These are phyloP conservation scores for Catharus minimus DNA, from an alignment of 2,113 vertebrate species.

Conservation along the genomic window DNA sequence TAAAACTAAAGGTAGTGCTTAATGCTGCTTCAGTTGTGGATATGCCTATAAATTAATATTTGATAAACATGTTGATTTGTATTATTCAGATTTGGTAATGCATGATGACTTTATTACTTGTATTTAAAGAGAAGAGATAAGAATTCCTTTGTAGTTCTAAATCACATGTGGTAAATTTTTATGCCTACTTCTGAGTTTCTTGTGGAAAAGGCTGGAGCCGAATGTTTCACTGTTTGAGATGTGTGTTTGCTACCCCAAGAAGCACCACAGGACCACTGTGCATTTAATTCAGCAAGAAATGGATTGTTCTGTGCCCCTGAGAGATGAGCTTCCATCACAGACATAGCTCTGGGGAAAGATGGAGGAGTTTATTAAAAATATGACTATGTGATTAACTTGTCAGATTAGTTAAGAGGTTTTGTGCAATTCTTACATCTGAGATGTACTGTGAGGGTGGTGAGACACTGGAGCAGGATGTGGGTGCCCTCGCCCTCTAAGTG, in stretches of 20 bases:
- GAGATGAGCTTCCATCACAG: neutral
- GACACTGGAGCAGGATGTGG: neutral
- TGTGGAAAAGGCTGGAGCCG: neutral
- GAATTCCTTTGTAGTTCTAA: neutral
- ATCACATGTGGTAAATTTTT: neutral
- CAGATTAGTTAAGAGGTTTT: neutral
- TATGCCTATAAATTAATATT: neutral
- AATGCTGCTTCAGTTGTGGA: neutral
- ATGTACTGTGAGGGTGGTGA: neutral
- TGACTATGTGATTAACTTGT: neutral
- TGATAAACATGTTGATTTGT: neutral
- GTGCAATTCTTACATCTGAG: neutral
- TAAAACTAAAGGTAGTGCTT: neutral
- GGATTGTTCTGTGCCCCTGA: neutral
- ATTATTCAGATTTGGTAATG: neutral
- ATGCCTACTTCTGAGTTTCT: neutral
- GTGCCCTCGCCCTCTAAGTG: neutral
- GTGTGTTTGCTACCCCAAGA: neutral
- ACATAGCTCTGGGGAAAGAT: neutral
- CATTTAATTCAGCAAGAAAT: neutral
- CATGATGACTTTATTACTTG: neutral
- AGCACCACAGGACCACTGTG: neutral
- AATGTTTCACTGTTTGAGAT: neutral
- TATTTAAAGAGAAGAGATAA: neutral
- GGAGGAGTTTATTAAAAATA: constrained; percentile 2